Evolutionary conservation across 2,113 vertebrate genomes (phyloP).

Genomic region (Gambusia holbrooki): DNA sequence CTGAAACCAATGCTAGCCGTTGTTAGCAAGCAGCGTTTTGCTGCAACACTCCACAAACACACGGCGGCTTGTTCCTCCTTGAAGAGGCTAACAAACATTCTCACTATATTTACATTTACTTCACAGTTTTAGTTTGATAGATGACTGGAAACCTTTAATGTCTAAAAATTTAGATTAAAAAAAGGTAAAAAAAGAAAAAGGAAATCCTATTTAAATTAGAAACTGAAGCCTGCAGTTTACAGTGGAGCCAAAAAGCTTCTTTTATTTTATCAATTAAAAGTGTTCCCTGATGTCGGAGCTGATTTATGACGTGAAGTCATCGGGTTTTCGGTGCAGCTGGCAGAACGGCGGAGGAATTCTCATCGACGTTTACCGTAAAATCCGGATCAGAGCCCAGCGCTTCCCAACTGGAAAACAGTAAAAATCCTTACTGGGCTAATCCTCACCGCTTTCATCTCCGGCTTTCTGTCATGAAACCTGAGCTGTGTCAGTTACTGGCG

Average conservation of each 20-base stretch:
- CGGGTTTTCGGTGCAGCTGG: conserved; percentile 48
- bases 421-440: conserved; percentile 33
- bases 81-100: too few relatives aligned
- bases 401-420: conserved; percentile 46
- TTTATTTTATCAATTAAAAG: conserved; percentile 8
- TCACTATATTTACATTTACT: too few relatives aligned
- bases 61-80: too few relatives aligned
- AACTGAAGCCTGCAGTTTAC: neutral
- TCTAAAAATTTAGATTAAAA: neutral
- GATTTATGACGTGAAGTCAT: conserved; percentile 50
- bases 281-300: conserved; percentile 11
- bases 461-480: conserved; percentile 28
- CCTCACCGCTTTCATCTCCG: conserved; percentile 35
- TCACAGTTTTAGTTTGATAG: neutral
- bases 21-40: too few relatives aligned
- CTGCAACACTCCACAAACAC: too few relatives aligned
- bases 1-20: too few relatives aligned
- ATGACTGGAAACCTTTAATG: neutral
- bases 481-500: conserved; percentile 13
- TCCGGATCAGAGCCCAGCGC: conserved; percentile 3
- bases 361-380: conserved; percentile 44
- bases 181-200: neutral
- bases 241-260: neutral
- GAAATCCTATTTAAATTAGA: conserved; percentile 1
- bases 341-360: conserved; percentile 42